Evolutionary conservation across 2,888 invertebrate genomes (phyloP), one percentile per base, ranked within the genome.

Genomic region (Siphonodentalium dalli): DNA sequence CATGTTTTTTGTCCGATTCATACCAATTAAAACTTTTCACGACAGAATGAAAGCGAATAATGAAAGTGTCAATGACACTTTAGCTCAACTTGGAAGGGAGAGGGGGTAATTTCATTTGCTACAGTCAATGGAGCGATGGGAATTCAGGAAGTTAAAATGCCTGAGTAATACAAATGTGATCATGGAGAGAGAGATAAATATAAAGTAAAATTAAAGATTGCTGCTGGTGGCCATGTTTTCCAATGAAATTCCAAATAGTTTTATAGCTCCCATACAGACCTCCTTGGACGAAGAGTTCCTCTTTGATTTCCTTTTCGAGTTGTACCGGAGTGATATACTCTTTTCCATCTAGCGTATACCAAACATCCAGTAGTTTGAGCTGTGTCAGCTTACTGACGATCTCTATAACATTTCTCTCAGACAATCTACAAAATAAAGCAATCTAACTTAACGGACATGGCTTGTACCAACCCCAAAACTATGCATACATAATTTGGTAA

Each of bases 361-460:
- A 89, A 0, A 99, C 90, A 80, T 97, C 92, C 34, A 99, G 84
- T 45, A 93, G 84, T 74, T 91, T 90, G 37, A 88, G 84, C 69
- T 93, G 90, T 57, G 92, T 86, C 49, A 99, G 83, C 81, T 92
- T 90, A 48, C 89, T 88, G 6, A 99, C 90, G 57, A 99, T 92
- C 86, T 99, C 98, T 46, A 99, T 87, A 77, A 98, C 97, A 81
- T 99, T 99, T 63, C 93, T 86, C 79, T 99, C 99, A 0, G 98
- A 96, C 48, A 99, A 86, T 79, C 96, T 96, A 81, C 23, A 65
- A 61, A 20, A 43, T 3, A 56, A 41, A 39, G 34, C n/a, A n/a
- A 31, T 31, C 31, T n/a, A 31, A 31, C n/a, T n/a, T n/a, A 31
- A n/a, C 11, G n/a, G n/a, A 9, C n/a, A n/a, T n/a, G n/a, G n/a